Percentiles rank a stretch among this genome's conserved stretches.
Evolutionary conservation across 2,797 vertebrate species (phyloP).

Genomic region (Okamejei kenojei): DNA sequence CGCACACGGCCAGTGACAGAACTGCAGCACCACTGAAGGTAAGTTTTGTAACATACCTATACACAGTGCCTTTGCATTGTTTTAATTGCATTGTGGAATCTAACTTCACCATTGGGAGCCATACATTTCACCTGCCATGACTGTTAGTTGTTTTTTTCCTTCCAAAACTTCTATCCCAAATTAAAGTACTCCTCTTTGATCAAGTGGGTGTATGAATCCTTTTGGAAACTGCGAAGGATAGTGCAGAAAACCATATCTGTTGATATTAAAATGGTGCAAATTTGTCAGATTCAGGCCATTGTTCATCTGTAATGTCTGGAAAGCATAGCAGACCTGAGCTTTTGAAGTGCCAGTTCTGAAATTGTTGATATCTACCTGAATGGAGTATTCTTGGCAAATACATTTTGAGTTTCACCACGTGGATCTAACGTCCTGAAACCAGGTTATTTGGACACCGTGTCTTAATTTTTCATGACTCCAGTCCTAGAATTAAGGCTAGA

Average conservation of each 20-base stretch:
- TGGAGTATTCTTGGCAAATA: slow-evolving; percentile 11
- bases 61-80: too few species aligned
- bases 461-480: background rate
- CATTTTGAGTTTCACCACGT: background rate
- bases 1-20: too few species aligned
- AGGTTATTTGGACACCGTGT: background rate
- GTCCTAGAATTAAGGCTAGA: background rate
- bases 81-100: too few species aligned
- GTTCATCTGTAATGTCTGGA: background rate
- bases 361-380: slow-evolving; percentile 1
- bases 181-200: background rate
- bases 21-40: too few species aligned
- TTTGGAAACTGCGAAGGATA: background rate
- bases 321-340: background rate
- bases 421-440: slow-evolving; percentile 3
- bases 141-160: background rate
- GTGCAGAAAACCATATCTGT: too few species aligned
- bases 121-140: background rate
- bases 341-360: background rate
- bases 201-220: background rate
- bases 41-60: too few species aligned
- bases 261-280: background rate
- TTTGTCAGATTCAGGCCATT: background rate
- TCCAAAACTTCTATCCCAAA: background rate
- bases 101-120: background rate